phyloP scores from a whole-genome alignment of 2,888 invertebrate genomes.

The Lasioglossum villosulum region DNA sequence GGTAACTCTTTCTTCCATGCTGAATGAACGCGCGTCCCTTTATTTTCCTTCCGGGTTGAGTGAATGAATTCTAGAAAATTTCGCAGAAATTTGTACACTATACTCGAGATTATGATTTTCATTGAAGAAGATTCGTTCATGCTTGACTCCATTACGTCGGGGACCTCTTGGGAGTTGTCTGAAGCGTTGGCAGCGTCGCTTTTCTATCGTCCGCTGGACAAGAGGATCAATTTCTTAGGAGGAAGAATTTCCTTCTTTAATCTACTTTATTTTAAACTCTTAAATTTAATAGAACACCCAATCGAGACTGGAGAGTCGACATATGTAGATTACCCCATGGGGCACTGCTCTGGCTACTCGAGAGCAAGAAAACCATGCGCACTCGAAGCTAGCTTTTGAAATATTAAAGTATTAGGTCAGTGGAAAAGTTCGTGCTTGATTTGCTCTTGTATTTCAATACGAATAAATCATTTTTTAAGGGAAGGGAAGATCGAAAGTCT shows the following conservation, averaged over 20 bases:
- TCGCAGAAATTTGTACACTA: background rate
- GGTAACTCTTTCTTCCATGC: slow-evolving; percentile 42
- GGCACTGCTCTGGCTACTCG: background rate
- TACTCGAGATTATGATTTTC: background rate
- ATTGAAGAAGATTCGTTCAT: slow-evolving; percentile 4
- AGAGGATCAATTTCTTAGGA: background rate
- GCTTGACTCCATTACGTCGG: background rate
- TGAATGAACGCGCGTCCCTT: background rate
- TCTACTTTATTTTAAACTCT: background rate
- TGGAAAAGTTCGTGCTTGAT: background rate
- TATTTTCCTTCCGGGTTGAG: background rate
- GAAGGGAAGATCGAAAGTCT: background rate
- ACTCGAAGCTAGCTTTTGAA: background rate
- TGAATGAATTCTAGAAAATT: background rate
- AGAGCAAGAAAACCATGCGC: background rate
- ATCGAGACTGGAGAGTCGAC: background rate
- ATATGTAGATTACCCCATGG: no score
- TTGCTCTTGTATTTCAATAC: no score
- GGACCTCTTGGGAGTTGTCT: background rate
- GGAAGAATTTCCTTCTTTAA: background rate
- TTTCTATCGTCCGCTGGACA: background rate
- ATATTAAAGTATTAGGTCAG: background rate
- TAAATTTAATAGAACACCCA: background rate
- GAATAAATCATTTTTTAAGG: background rate
- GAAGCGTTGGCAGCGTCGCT: background rate